A percentile compares a stretch with the other conserved stretches of the same genome.
Evolutionary conservation across 2,888 invertebrate species (phyloP).

Genomic region (Drosophila cyrtoloma): DNA sequence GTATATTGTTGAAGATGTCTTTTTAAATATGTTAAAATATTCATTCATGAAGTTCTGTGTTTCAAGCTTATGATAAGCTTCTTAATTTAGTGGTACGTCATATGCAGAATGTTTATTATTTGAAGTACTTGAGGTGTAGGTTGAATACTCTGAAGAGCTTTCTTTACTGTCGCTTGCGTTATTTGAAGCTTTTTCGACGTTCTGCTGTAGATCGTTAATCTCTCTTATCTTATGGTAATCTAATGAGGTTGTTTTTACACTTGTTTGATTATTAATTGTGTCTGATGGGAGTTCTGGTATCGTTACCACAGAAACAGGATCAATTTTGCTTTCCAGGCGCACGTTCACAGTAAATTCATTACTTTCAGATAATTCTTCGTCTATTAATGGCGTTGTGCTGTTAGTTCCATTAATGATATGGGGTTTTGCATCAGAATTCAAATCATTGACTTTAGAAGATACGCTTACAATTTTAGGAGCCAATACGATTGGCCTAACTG

Average conservation of each 20-base stretch:
- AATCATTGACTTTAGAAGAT: neutral
- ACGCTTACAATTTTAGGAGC: neutral
- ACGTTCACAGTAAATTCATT: neutral
- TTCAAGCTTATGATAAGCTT: neutral
- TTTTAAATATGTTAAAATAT: neutral
- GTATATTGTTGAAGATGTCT: neutral
- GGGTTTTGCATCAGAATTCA: neutral
- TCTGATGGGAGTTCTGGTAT: neutral
- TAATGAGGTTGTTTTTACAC: neutral
- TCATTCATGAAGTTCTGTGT: neutral
- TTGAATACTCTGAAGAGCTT: neutral
- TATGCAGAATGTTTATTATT: slow-evolving; percentile 14
- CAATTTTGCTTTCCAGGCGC: neutral
- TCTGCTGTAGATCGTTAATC: neutral
- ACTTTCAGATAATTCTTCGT: neutral
- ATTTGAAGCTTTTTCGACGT: neutral
- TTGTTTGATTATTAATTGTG: neutral
- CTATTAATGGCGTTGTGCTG: neutral
- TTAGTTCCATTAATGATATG: neutral
- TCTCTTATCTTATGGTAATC: neutral
- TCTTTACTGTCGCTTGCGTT: neutral
- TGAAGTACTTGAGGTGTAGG: neutral
- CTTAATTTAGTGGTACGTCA: slow-evolving; percentile 25
- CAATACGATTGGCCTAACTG: neutral
- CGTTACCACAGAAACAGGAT: neutral